Evolutionary conservation across 2,888 invertebrate genomes (phyloP).

Genomic region (Elmis aenea): DNA sequence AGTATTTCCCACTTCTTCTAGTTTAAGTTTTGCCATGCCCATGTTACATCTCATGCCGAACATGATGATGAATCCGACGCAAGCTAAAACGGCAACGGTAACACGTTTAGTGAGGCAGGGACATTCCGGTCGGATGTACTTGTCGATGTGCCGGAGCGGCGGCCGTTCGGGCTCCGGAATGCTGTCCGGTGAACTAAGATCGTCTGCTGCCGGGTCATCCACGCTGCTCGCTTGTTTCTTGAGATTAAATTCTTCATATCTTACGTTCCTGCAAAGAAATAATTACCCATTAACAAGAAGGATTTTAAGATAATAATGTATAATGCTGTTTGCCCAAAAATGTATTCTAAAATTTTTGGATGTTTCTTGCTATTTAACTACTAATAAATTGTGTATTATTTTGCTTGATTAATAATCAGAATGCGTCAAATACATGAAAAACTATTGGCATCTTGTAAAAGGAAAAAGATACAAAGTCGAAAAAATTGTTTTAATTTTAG

Average conservation of each 20-base stretch:
- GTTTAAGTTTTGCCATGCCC: constrained; percentile 82
- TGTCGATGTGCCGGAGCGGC: constrained; percentile 79
- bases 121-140: constrained; percentile 80
- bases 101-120: constrained; percentile 83
- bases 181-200: constrained; percentile 67
- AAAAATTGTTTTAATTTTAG: no score
- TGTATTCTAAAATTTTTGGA: no score
- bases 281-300: no score
- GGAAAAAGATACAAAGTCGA: no score
- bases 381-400: no score
- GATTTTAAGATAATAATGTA: no score
- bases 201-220: constrained; percentile 58
- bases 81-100: constrained; percentile 81
- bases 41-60: constrained; percentile 99
- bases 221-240: constrained; percentile 47
- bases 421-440: no score
- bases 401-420: no score
- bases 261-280: constrained; percentile 50
- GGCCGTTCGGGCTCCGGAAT: constrained; percentile 80
- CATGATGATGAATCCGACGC: constrained; percentile 87
- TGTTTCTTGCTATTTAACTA: no score
- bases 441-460: no score
- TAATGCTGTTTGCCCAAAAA: no score
- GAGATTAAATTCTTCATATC: constrained; percentile 65
- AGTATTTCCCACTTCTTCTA: constrained; percentile 17